Conservation (phyloP, 2,888 invertebrate genomes). For the Drosophila quinaria region DNA sequence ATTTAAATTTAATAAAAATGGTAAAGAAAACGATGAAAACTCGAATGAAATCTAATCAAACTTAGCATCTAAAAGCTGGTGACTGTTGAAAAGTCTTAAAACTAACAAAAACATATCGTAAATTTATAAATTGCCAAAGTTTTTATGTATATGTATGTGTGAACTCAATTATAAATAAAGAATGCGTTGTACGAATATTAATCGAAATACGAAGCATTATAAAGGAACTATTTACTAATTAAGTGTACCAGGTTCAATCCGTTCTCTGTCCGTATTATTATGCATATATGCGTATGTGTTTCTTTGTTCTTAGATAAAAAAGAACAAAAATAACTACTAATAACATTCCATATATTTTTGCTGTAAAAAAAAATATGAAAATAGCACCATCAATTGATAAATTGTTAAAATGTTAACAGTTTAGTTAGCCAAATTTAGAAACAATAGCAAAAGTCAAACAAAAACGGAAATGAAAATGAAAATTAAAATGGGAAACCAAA, state of each 20-base stretch:
- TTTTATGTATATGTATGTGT: constrained; percentile 70
- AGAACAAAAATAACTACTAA: constrained; percentile 42
- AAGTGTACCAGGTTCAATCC: constrained; percentile 42
- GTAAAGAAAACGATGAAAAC: constrained; percentile 21
- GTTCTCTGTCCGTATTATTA: constrained; percentile 55
- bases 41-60: constrained; percentile 56
- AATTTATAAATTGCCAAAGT: constrained; percentile 85
- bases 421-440: constrained; percentile 73
- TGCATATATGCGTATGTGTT: constrained; percentile 21
- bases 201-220: constrained; percentile 30
- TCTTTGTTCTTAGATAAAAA: constrained; percentile 30
- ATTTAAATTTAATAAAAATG: constrained; percentile 26
- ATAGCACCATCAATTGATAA: constrained; percentile 28
- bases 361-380: constrained; percentile 21
- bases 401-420: constrained; percentile 51
- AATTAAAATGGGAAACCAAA: constrained; percentile 25
- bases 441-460: constrained; percentile 54
- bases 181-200: constrained; percentile 15
- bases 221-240: constrained; percentile 39
- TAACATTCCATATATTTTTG: constrained; percentile 76
- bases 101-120: constrained; percentile 85
- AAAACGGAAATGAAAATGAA: constrained; percentile 4
- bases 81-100: constrained; percentile 84
- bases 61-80: constrained; percentile 70
- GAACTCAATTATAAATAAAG: constrained; percentile 44